A percentile compares a stretch with the other conserved stretches of the same genome.
These are phyloP conservation scores for Erpobdella octoculata DNA, from an alignment of 2,888 invertebrate genomes.

Conservation along the genomic window DNA sequence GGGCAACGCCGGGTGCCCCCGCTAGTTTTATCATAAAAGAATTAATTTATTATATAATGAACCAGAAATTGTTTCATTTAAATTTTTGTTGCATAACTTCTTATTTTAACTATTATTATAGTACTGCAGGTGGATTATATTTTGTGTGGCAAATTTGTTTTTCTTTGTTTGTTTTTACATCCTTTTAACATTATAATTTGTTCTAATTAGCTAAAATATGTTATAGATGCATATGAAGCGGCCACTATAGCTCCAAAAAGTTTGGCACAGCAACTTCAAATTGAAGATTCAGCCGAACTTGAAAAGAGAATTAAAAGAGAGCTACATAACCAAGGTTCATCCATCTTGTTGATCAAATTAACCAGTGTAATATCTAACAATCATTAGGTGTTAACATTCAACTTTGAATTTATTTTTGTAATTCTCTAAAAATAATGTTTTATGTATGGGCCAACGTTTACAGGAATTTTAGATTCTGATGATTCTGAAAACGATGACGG, in stretches of 20 bases:
- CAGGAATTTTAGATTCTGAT: slow-evolving; percentile 21
- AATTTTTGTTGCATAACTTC: too few species aligned
- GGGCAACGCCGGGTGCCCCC: too few species aligned
- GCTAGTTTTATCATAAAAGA: too few species aligned
- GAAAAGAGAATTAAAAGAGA: slow-evolving; percentile 77
- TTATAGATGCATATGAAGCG: slow-evolving; percentile 8
- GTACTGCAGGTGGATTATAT: too few species aligned
- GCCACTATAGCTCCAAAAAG: neutral
- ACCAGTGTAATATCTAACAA: neutral
- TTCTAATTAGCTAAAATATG: neutral
- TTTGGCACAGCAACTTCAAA: slow-evolving; percentile 50
- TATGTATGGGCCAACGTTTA: neutral
- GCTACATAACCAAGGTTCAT: slow-evolving; percentile 70
- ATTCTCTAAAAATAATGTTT: neutral
- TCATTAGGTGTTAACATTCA: neutral
- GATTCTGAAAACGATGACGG: slow-evolving; percentile 5
- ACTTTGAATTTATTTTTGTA: neutral
- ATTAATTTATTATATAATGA: too few species aligned
- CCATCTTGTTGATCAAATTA: neutral
- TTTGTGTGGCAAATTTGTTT: too few species aligned
- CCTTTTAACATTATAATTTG: neutral
- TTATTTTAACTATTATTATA: too few species aligned
- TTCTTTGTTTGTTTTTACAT: neutral
- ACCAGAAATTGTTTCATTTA: too few species aligned
- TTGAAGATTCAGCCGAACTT: slow-evolving; percentile 54